Evolutionary conservation across 35 echinoderm and acorn worm genomes (phyloP).

Genomic region (Amphiura filiformis): DNA sequence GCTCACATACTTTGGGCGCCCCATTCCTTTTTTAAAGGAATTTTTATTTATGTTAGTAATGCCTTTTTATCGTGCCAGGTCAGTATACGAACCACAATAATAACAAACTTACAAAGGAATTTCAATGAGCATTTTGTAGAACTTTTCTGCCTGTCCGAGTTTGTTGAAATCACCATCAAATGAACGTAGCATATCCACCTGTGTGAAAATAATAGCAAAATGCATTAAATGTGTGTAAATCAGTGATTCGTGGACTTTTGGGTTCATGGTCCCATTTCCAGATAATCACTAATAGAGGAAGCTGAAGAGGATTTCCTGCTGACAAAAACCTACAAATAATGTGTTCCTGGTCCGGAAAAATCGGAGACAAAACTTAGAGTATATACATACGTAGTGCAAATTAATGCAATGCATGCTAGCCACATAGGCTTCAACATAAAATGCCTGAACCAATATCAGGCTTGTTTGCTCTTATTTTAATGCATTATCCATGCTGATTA

Average conservation of each 20-base stretch:
- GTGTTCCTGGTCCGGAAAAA: neutral
- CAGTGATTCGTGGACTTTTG: neutral
- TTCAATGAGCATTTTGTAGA: constrained; percentile 48
- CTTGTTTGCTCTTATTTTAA: too few relatives aligned
- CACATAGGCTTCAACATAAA: too few relatives aligned
- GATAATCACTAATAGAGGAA: neutral
- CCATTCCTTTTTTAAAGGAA: too few relatives aligned
- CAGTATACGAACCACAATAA: too few relatives aligned
- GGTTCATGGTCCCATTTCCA: neutral
- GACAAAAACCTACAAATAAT: neutral
- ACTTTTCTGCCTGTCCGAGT: constrained; percentile 83
- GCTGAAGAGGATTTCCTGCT: neutral
- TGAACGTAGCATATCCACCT: constrained; percentile 87
- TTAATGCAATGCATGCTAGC: too few relatives aligned
- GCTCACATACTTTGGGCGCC: too few relatives aligned
- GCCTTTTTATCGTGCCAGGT: too few relatives aligned
- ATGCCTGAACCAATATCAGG: too few relatives aligned
- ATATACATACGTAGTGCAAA: too few relatives aligned
- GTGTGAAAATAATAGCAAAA: neutral
- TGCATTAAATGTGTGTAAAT: neutral
- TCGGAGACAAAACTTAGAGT: too few relatives aligned
- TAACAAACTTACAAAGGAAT: constrained; percentile 85
- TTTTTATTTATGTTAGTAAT: too few relatives aligned
- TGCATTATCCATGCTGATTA: too few relatives aligned
- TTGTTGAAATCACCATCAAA: constrained; percentile 85